Conservation (phyloP, 1,140 invertebrate species). For the Drosophila tani region DNA sequence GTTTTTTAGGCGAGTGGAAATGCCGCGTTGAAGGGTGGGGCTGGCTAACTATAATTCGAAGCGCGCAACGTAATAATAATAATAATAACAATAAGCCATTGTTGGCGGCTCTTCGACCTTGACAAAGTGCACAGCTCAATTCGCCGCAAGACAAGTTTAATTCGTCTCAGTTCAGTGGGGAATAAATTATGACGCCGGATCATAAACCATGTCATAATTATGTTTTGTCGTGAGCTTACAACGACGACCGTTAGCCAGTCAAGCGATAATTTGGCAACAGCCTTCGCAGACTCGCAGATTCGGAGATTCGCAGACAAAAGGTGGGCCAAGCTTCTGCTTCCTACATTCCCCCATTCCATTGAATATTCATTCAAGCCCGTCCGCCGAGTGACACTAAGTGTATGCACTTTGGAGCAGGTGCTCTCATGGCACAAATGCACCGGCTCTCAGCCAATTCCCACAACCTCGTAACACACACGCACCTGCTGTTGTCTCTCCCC, state of each 20-base stretch:
- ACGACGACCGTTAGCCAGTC: conserved; percentile 53
- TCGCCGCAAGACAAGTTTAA: conserved; percentile 25
- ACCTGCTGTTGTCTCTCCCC: conserved; percentile 12
- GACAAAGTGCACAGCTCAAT: conserved; percentile 31
- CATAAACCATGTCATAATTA: conserved; percentile 43
- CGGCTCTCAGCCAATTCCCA: conserved; percentile 35
- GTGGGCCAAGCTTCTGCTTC: conserved; percentile 51
- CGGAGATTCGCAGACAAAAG: conserved; percentile 26
- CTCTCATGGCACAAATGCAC: conserved; percentile 44
- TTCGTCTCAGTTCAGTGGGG: conserved; percentile 23
- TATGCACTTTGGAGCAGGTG: conserved; percentile 44
- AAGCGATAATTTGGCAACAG: conserved; percentile 69
- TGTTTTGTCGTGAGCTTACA: conserved; percentile 3
- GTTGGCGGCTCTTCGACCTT: conserved; percentile 42
- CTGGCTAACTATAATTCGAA: conserved; percentile 32
- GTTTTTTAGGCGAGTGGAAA: neutral
- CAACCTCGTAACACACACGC: conserved; percentile 37
- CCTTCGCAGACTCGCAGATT: conserved; percentile 30
- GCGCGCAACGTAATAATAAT: conserved; percentile 41
- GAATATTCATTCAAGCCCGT: conserved; percentile 70
- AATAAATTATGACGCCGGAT: conserved; percentile 45
- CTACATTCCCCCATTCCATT: conserved; percentile 61
- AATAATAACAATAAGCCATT: conserved; percentile 53
- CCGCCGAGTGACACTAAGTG: conserved; percentile 47
- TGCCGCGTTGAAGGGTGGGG: conserved; percentile 10